phyloP scores from a whole-genome alignment of 1,140 invertebrate species.

The Zaprionus inermis region DNA sequence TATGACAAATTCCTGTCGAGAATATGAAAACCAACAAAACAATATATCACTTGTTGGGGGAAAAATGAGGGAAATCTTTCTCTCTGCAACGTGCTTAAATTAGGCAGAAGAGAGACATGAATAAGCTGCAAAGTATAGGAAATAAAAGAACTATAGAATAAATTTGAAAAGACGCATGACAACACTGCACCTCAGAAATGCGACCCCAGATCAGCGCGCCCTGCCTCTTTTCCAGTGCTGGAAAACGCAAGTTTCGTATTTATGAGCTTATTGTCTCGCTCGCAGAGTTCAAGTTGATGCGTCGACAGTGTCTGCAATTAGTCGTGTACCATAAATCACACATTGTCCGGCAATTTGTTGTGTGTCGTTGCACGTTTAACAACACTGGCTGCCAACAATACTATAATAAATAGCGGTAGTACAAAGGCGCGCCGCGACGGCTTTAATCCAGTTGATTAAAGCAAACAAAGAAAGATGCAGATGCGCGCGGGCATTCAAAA shows the following conservation, averaged over 20 bases:
- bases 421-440: constrained; percentile 41
- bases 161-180: no score
- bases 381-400: constrained; percentile 41
- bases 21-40: not conserved
- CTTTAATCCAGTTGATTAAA: constrained; percentile 60
- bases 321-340: constrained; percentile 29
- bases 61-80: not conserved
- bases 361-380: not conserved
- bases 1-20: constrained; percentile 67
- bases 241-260: not conserved
- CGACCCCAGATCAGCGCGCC: no score
- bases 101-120: no score
- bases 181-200: no score
- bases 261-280: not conserved
- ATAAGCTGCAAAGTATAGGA: not conserved
- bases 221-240: no score
- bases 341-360: constrained; percentile 34
- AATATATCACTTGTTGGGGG: not conserved
- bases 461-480: constrained; percentile 33
- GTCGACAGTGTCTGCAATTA: constrained; percentile 21
- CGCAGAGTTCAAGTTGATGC: not conserved
- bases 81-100: no score
- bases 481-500: constrained; percentile 59
- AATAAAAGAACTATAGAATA: no score
- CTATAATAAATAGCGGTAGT: constrained; percentile 42